phyloP scores from a whole-genome alignment of 2,797 vertebrate species.

The Clarias laeviceps region DNA sequence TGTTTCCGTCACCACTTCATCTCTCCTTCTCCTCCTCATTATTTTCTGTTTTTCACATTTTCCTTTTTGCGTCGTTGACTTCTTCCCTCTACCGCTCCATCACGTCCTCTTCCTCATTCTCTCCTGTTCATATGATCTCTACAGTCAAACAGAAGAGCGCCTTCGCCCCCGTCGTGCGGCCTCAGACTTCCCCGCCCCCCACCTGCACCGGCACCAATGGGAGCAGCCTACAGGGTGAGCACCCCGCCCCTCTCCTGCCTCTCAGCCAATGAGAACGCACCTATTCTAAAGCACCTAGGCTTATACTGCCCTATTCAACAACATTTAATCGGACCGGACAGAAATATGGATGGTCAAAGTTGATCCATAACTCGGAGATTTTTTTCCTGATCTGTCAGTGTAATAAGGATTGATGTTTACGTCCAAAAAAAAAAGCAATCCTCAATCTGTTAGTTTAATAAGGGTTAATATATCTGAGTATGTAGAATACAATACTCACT shows the following conservation, averaged over 20 bases:
- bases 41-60: conserved; percentile 50
- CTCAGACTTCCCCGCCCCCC: conserved; percentile 88
- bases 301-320: background rate
- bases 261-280: conserved; percentile 57
- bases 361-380: conserved; percentile 77
- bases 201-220: conserved; percentile 91
- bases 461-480: background rate
- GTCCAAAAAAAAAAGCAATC: background rate
- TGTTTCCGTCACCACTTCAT: conserved; percentile 72
- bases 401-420: background rate
- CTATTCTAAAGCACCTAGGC: conserved; percentile 12
- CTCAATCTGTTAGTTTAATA: background rate
- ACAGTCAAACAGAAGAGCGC: conserved; percentile 87
- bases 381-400: conserved; percentile 19
- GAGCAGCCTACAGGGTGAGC: conserved; percentile 89
- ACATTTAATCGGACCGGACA: conserved; percentile 1
- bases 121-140: conserved; percentile 93
- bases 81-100: conserved; percentile 67
- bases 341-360: conserved; percentile 69
- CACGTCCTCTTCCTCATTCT: conserved; percentile 88
- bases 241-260: conserved; percentile 70
- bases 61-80: conserved; percentile 50
- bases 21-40: conserved; percentile 55
- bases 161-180: conserved; percentile 90
- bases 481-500: background rate